Conservation (phyloP, 2,888 invertebrate genomes). For the Drosophila differens region DNA sequence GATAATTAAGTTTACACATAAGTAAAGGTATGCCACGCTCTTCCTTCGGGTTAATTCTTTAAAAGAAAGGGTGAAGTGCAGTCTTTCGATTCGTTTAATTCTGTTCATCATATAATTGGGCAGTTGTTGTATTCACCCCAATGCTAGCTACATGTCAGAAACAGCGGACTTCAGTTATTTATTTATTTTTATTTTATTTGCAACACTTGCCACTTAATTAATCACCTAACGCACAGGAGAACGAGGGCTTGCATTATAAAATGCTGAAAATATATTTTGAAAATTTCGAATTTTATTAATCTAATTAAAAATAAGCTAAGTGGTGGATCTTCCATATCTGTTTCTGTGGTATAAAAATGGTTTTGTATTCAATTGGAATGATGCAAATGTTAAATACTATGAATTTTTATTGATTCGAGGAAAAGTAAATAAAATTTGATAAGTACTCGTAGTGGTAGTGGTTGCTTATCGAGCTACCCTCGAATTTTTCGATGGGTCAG, state of each 20-base stretch:
- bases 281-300: not conserved
- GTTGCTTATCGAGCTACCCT: not conserved
- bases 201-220: conserved; percentile 61
- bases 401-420: not conserved
- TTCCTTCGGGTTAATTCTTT: not conserved
- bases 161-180: conserved; percentile 52
- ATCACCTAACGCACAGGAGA: conserved; percentile 40
- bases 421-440: not conserved
- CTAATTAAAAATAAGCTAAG: not conserved
- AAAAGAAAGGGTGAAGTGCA: not conserved
- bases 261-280: not conserved
- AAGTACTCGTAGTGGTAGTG: not conserved
- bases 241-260: conserved; percentile 17
- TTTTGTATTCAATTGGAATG: not conserved
- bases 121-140: not conserved
- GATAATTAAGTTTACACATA: not conserved
- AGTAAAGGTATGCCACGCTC: not conserved
- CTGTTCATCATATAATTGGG: not conserved
- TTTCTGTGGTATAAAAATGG: not conserved
- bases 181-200: conserved; percentile 13
- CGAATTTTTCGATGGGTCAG: conserved; percentile 1
- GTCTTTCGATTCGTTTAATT: not conserved
- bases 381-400: not conserved
- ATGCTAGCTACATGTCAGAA: conserved; percentile 51
- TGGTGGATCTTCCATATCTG: not conserved